Percentiles rank a stretch among this genome's conserved stretches.
Conservation (phyloP, 2,113 vertebrate species). For the Lontra canadensis region DNA sequence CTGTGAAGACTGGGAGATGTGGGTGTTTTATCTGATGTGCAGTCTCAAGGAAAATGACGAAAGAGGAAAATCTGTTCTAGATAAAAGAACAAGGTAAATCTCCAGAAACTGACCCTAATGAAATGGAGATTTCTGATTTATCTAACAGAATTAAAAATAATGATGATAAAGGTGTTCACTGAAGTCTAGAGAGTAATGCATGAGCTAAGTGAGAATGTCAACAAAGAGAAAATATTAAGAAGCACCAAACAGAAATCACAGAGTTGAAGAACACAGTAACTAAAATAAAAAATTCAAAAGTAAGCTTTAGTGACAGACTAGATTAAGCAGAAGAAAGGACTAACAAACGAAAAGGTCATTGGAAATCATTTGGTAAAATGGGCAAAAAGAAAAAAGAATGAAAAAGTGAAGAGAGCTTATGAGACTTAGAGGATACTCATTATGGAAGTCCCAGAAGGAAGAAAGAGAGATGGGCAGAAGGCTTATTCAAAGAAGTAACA, state of each 20-base stretch:
- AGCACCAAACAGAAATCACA: neutral
- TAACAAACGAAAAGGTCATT: neutral
- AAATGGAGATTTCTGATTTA: neutral
- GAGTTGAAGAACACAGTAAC: neutral
- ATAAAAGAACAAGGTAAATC: neutral
- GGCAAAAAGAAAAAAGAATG: neutral
- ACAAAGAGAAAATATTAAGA: neutral
- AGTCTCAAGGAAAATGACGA: neutral
- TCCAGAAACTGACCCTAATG: neutral
- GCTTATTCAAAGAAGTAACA: neutral
- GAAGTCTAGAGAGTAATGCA: neutral
- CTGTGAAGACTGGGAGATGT: neutral
- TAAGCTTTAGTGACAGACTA: neutral
- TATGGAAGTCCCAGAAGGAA: neutral
- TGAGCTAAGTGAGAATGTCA: neutral
- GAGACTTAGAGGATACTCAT: neutral
- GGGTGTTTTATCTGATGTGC: neutral
- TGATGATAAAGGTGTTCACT: neutral
- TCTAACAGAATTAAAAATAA: neutral
- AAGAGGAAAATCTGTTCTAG: neutral
- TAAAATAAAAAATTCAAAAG: neutral
- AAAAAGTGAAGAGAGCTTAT: neutral
- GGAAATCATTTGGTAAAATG: neutral
- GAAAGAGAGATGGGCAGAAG: neutral
- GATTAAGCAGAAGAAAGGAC: neutral